Evolutionary conservation across 1,140 invertebrate genomes (phyloP).

Genomic region (Antheraea pernyi): DNA sequence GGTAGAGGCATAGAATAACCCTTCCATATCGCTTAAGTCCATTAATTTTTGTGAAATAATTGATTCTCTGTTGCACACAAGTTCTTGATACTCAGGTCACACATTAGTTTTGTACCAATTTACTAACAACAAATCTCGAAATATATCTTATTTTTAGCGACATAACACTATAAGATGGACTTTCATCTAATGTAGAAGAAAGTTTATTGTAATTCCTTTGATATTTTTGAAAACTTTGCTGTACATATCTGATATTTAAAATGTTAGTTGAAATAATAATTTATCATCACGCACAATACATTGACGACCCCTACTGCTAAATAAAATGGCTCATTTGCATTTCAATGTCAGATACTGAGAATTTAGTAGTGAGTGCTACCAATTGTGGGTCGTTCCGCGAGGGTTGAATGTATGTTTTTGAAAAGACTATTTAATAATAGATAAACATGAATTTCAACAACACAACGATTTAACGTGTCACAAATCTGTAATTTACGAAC

Average conservation of each 20-base stretch:
- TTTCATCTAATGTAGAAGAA: constrained; percentile 9
- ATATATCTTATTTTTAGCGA: constrained; percentile 7
- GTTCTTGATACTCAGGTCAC: background rate
- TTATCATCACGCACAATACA: too few species aligned
- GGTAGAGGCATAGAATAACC: background rate
- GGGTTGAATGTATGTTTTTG: too few species aligned
- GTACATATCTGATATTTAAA: background rate
- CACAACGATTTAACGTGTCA: too few species aligned
- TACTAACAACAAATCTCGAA: constrained; percentile 5
- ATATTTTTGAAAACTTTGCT: constrained; percentile 5
- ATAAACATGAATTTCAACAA: too few species aligned
- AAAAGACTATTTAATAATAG: too few species aligned
- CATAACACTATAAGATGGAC: constrained; percentile 11
- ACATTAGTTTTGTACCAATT: constrained; percentile 10
- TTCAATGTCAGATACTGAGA: too few species aligned
- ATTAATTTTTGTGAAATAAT: constrained; percentile 9
- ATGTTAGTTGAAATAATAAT: too few species aligned
- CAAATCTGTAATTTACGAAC: too few species aligned
- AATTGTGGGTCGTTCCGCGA: too few species aligned
- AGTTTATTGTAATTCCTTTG: constrained; percentile 3
- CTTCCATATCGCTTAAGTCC: background rate
- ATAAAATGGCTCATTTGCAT: too few species aligned
- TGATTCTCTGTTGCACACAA: constrained; percentile 1
- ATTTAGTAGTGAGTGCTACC: too few species aligned
- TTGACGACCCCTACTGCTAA: too few species aligned